Evolutionary conservation across 2,888 invertebrate species (phyloP), one percentile per base, ranked within the genome.

Genomic region (Dicranocentrus wangi): DNA sequence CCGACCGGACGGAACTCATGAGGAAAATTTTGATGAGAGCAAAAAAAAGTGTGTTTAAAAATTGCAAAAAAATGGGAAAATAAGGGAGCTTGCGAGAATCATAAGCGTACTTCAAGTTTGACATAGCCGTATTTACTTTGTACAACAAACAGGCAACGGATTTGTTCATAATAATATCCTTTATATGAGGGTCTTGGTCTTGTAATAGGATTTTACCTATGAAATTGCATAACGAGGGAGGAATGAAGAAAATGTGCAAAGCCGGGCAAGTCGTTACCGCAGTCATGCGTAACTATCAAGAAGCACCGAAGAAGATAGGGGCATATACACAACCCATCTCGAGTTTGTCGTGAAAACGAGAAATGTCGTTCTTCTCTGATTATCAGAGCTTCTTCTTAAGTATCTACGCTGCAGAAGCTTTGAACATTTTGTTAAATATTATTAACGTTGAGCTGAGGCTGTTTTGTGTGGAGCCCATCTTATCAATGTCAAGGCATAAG

Each of bases 211-310:
- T 61, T 32, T 39, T 61, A 1, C 7, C n/a, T 28, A 28, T 2
- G 28, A 61, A 61, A 19, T 61, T 10, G 28, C 32, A 32, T 39
- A 8, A 13, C 7, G 39, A 39, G 13, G 32, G 19, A 61, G 32
- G 28, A 27, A 28, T 27, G 5, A 15, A 19, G 28, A 21, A 19
- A 55, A 55, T 21, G 23, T 21, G 3, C 61, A 32, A 39, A 10
- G 17, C 28, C 17, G 43, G 65, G 23, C 39, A 39, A 39, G 70
- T 78, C 70, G 70, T 69, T 70, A 70, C 51, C 47, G 78, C 78
- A 63, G 70, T 78, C 70, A 78, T 78, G 78, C 78, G 70, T 39
- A 68, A 61, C 1, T 17, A n/a, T 28, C 51, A 51, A 3, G 17
- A 68, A n/a, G n/a, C n/a, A n/a, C n/a, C n/a, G 39, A 39, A 39